Conservation (phyloP, 1,140 invertebrate genomes). For the Drosophila orena region DNA sequence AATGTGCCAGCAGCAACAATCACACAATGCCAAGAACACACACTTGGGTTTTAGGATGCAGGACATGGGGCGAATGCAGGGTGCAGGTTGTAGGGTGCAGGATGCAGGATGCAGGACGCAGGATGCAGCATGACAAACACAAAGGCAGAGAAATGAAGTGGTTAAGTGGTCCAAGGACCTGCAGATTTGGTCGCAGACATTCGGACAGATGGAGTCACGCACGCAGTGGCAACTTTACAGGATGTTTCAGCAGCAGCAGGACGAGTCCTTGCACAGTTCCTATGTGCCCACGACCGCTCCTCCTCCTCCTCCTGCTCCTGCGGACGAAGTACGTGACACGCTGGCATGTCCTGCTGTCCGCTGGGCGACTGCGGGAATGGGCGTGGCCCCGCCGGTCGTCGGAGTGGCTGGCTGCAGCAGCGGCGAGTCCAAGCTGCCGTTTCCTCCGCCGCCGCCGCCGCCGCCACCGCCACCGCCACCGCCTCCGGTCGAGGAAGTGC, state of each 20-base stretch:
- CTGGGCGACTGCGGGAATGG: constrained; percentile 19
- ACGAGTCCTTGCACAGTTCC: constrained; percentile 66
- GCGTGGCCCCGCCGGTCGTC: constrained; percentile 32
- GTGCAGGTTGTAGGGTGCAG: constrained; percentile 31
- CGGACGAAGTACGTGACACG: constrained; percentile 71
- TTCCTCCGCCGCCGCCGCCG: constrained; percentile 50
- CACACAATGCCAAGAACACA: constrained; percentile 36
- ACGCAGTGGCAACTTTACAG: constrained; percentile 63
- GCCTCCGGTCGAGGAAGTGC: constrained; percentile 12
- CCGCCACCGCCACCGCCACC: constrained; percentile 31
- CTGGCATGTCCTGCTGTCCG: constrained; percentile 55
- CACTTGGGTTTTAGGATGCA: constrained; percentile 4
- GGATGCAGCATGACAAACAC: constrained; percentile 58
- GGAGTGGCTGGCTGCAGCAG: constrained; percentile 68
- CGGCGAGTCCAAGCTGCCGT: constrained; percentile 74
- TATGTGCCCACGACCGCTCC: constrained; percentile 62
- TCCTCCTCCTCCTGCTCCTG: neutral
- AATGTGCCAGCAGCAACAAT: constrained; percentile 49
- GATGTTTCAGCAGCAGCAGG: constrained; percentile 78
- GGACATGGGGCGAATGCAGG: constrained; percentile 15
- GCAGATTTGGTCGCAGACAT: constrained; percentile 29
- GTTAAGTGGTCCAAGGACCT: constrained; percentile 70
- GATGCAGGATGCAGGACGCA: constrained; percentile 16
- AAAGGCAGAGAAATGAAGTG: constrained; percentile 74
- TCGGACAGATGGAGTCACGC: constrained; percentile 49